Conservation (phyloP, 2,797 vertebrate species). For the Ceryle rudis region DNA sequence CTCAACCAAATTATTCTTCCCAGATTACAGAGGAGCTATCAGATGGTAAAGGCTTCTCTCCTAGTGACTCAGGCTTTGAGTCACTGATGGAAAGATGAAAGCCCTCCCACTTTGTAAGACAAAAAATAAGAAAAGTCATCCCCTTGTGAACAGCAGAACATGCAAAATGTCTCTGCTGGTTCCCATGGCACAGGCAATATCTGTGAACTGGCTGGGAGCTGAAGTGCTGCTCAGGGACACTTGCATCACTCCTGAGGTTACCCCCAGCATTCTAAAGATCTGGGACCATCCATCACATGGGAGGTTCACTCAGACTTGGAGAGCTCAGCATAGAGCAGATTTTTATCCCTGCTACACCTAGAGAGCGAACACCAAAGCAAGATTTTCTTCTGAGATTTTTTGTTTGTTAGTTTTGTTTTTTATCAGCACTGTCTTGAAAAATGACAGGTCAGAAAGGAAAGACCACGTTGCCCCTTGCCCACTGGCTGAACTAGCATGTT, state of each 20-base stretch:
- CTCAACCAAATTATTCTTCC: constrained; percentile 41
- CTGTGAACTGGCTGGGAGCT: background rate
- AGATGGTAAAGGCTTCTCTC: constrained; percentile 3
- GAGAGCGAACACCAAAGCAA: background rate
- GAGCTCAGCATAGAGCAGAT: background rate
- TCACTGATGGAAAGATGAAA: constrained; percentile 32
- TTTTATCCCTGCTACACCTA: background rate
- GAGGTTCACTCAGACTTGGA: background rate
- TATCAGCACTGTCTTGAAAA: background rate
- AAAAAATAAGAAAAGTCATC: constrained; percentile 19
- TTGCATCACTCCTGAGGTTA: background rate
- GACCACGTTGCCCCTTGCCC: background rate
- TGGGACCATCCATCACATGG: background rate
- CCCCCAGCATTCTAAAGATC: background rate
- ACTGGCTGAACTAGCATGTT: background rate
- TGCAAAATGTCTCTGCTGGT: background rate
- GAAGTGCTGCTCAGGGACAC: background rate
- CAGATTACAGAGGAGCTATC: constrained; percentile 41
- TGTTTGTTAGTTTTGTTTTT: no score
- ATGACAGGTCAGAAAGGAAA: background rate
- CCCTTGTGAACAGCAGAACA: background rate
- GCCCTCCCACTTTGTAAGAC: background rate
- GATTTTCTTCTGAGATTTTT: background rate
- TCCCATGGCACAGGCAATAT: background rate
- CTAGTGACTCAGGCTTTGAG: constrained; percentile 41